phyloP scores from a whole-genome alignment of 2,113 vertebrate genomes.

The Bungarus multicinctus region DNA sequence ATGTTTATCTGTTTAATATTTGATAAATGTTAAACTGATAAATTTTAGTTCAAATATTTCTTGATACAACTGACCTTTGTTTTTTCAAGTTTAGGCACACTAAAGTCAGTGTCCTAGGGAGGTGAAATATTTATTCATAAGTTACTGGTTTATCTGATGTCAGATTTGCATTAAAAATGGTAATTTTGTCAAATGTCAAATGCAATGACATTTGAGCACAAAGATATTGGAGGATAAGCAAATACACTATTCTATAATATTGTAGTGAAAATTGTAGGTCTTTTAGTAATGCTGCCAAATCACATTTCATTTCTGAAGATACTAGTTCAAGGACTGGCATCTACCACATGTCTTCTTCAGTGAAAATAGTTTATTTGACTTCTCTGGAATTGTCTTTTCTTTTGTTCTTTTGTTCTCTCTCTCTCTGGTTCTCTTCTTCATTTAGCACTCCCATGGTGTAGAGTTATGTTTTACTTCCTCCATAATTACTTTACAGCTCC shows the following conservation, averaged over 20 bases:
- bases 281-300: background rate
- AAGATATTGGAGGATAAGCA: background rate
- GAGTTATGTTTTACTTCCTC: background rate
- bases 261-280: background rate
- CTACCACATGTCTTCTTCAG: background rate
- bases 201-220: background rate
- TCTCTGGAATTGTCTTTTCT: background rate
- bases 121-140: background rate
- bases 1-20: background rate
- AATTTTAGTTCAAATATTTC: background rate
- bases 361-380: background rate
- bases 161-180: background rate
- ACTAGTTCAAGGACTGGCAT: background rate
- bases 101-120: background rate
- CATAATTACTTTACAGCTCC: background rate
- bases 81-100: background rate
- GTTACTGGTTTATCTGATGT: background rate
- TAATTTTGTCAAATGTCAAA: background rate
- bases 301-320: background rate
- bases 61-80: background rate
- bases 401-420: background rate
- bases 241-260: background rate
- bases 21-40: background rate
- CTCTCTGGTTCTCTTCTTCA: background rate
- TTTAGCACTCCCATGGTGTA: background rate